Evolutionary conservation across 1,140 invertebrate species (phyloP), one percentile per base, ranked within the genome.

Genomic region (Sitobion miscanthi): DNA sequence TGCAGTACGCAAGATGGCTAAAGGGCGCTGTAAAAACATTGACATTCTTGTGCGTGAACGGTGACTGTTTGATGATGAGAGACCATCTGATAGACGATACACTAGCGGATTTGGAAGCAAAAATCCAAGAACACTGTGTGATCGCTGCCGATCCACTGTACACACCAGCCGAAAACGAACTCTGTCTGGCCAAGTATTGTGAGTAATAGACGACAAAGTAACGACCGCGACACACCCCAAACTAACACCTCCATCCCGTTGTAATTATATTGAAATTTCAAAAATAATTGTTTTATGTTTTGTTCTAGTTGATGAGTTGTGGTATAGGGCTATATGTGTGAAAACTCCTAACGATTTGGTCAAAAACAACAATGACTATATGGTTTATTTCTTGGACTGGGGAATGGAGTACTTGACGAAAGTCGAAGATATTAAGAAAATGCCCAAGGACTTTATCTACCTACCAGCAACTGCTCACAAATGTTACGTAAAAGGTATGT

Each of bases 371-470:
- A 30, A 42, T 9, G 30, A 20, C 30, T 93, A 30, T 6, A 45
- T 30, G 6, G 25, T 93, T 54, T 85, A 86, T 86, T 93, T 93
- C 30, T 85, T 93, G 82, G 91, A 93, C 17, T 93, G 91, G 91
- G 91, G 91, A 93, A 20, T 93, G 8, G 91, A 93, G 25, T 93
- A 93, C n/a, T 86, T 23, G 7, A 25, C 85, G 2, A 54, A 85
- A 6, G 20, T 17, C 8, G 35, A 57, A 30, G 49, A 86, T 1
- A 38, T 93, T 30, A 30, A 35, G 38, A 85, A 93, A 86, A 93
- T 93, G 52, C 20, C 91, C 14, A 85, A 83, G n/a, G 77, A 93
- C 3, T 93, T 93, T 93, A 14, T 85, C 9, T 93, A 86, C 86
- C 77, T 93, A 8, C 91, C 91, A 38, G 91, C 82, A 17, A 42